Percentiles rank a stretch among this genome's conserved stretches.
These are phyloP conservation scores for Psammodynastes pulverulentus DNA, from an alignment of 2,113 vertebrate species.

Conservation along the genomic window DNA sequence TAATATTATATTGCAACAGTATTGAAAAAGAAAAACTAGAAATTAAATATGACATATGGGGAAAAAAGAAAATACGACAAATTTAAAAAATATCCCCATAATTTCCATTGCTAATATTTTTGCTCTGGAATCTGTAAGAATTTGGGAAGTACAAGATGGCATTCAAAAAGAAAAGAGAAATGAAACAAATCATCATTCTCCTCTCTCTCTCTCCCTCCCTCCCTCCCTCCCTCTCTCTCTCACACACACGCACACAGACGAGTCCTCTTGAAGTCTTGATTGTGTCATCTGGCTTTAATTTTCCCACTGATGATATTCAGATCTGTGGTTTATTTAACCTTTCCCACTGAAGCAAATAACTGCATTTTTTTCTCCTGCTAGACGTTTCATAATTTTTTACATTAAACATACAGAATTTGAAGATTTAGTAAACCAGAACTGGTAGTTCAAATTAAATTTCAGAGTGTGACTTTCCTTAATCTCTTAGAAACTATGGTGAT, in stretches of 20 bases:
- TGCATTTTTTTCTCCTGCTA: slow-evolving; percentile 51
- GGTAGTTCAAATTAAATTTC: slow-evolving; percentile 39
- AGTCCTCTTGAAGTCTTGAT: slow-evolving; percentile 57
- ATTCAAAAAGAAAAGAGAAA: neutral
- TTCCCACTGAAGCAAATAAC: slow-evolving; percentile 63
- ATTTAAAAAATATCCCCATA: neutral
- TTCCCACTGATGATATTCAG: slow-evolving; percentile 51
- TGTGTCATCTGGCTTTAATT: slow-evolving; percentile 64
- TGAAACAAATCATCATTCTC: slow-evolving; percentile 21
- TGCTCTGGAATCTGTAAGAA: neutral
- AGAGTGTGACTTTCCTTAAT: slow-evolving; percentile 16
- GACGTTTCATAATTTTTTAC: slow-evolving; percentile 59
- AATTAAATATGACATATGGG: neutral
- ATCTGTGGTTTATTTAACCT: slow-evolving; percentile 60
- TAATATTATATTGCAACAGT: neutral
- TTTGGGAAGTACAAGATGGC: neutral
- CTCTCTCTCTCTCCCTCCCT: neutral
- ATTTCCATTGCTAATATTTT: neutral
- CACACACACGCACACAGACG: neutral
- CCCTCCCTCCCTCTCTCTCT: slow-evolving; percentile 31
- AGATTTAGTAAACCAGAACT: slow-evolving; percentile 49
- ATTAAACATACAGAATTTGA: slow-evolving; percentile 49
- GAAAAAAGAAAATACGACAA: neutral
- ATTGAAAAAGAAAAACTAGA: neutral
- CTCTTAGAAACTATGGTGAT: slow-evolving; percentile 31